Percentiles rank a stretch among this genome's conserved stretches.
phyloP scores from a whole-genome alignment of 2,113 vertebrate genomes.

The Nyctibius bracteatus region DNA sequence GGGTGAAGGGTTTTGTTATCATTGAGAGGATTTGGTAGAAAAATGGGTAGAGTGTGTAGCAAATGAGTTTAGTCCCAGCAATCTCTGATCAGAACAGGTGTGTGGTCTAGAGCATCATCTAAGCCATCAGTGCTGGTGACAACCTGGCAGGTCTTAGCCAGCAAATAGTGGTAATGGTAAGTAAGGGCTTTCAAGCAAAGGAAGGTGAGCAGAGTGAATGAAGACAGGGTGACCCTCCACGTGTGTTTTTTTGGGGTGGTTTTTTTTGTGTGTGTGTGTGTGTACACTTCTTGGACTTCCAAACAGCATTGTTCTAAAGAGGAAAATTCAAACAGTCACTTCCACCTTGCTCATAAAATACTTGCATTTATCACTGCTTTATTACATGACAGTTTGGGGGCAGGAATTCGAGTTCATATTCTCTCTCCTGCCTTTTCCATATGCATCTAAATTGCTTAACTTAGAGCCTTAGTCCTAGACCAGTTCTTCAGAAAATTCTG shows the following conservation, averaged over 20 bases:
- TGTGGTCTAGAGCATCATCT: background rate
- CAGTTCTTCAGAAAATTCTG: background rate
- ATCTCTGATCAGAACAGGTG: background rate
- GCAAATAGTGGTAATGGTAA: background rate
- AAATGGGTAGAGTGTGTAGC: background rate
- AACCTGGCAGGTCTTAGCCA: background rate
- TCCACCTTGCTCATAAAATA: background rate
- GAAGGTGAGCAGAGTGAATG: background rate
- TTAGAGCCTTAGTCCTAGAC: background rate
- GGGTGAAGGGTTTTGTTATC: background rate
- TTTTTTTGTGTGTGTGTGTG: too few species aligned
- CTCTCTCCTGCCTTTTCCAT: background rate
- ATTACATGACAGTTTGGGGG: background rate
- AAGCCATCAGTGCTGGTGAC: background rate
- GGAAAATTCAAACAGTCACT: background rate
- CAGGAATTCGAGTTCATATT: background rate
- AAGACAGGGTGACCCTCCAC: background rate
- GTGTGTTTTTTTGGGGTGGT: accelerated
- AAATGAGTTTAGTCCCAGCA: background rate
- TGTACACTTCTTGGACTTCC: background rate
- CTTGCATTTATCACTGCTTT: background rate
- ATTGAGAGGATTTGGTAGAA: background rate
- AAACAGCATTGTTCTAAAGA: background rate
- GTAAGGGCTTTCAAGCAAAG: background rate
- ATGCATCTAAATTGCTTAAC: background rate